These are phyloP conservation scores for Gavialis gangeticus DNA, from an alignment of 2,113 vertebrate genomes.

Conservation along the genomic window DNA sequence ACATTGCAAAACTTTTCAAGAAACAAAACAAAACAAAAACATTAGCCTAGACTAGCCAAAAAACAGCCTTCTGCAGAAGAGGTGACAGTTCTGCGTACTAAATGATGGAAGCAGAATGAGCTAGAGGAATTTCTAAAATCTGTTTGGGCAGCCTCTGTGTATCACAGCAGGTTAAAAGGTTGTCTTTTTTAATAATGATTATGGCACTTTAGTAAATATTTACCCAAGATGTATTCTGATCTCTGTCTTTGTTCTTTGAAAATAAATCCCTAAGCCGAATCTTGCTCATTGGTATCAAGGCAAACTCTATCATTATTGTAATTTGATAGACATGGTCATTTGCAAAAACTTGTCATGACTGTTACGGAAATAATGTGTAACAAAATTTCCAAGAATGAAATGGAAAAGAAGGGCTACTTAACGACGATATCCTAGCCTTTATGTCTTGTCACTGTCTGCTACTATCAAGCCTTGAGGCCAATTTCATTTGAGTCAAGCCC, in stretches of 20 bases:
- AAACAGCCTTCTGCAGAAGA: neutral
- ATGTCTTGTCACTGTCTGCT: neutral
- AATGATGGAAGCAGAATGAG: neutral
- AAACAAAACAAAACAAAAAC: too few relatives aligned
- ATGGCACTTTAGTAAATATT: neutral
- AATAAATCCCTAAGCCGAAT: neutral
- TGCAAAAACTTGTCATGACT: neutral
- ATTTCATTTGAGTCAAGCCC: neutral
- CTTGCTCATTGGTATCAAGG: neutral
- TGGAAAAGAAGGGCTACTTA: neutral
- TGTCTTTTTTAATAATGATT: neutral
- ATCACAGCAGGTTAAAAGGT: neutral
- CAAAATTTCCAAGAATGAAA: neutral
- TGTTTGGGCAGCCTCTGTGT: neutral
- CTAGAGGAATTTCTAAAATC: neutral
- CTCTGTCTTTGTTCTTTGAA: neutral
- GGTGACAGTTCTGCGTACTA: neutral
- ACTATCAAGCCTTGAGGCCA: neutral
- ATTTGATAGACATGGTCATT: neutral
- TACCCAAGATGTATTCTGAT: neutral
- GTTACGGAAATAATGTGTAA: neutral
- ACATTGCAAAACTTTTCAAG: neutral
- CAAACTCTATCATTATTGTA: neutral
- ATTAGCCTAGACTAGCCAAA: neutral
- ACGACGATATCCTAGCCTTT: neutral